These are phyloP conservation scores for Calosoma granatense DNA, from an alignment of 1,140 invertebrate species.

Conservation along the genomic window DNA sequence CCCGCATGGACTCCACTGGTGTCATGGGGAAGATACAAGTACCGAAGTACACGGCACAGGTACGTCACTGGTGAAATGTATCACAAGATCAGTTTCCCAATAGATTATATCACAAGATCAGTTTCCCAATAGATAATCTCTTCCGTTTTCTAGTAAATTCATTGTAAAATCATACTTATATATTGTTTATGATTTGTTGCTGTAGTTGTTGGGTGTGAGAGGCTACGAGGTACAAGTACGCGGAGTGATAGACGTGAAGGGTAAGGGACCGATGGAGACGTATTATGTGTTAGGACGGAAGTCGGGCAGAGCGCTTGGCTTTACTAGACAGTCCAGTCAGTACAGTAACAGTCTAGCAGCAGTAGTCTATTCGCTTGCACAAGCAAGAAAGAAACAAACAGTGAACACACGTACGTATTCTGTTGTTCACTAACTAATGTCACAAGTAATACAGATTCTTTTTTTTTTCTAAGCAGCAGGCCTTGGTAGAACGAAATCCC, in stretches of 20 bases:
- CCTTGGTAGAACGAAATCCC: conserved; percentile 34
- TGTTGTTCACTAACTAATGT: not conserved
- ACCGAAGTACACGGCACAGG: conserved; percentile 71
- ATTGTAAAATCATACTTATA: not conserved
- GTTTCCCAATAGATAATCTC: not conserved
- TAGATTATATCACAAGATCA: not conserved
- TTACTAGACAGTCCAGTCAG: conserved; percentile 55
- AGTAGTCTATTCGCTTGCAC: conserved; percentile 79
- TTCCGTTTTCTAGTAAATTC: not conserved
- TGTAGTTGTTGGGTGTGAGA: conserved; percentile 54
- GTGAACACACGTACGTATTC: conserved; percentile 35
- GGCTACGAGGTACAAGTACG: conserved; percentile 67
- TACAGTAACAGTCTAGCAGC: conserved; percentile 66
- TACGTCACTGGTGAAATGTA: conserved; percentile 35
- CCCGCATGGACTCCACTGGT: conserved; percentile 86
- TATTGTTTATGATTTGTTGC: conserved; percentile 19
- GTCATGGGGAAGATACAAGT: conserved; percentile 81
- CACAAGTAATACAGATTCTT: not conserved
- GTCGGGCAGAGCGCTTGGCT: conserved; percentile 37
- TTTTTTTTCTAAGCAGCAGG: conserved; percentile 13
- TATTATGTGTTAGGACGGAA: conserved; percentile 71
- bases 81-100: no score
- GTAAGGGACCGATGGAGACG: conserved; percentile 92
- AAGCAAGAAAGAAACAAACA: conserved; percentile 50
- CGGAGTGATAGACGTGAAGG: conserved; percentile 81